These are phyloP conservation scores for Naso thynnoides DNA, from an alignment of 2,797 vertebrate genomes.

Conservation along the genomic window DNA sequence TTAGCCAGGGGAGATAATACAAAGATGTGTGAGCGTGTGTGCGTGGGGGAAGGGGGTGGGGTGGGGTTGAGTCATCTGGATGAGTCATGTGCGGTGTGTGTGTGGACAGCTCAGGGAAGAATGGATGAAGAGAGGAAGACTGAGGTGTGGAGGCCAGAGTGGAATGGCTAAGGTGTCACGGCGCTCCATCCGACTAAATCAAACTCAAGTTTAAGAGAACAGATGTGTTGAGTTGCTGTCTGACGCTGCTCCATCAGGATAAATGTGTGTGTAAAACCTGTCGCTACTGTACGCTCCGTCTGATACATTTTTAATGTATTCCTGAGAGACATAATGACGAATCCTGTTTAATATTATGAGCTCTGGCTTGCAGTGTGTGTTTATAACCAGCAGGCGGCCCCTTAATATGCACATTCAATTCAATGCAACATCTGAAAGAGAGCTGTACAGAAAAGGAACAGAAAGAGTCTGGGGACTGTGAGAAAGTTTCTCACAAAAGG, in stretches of 20 bases:
- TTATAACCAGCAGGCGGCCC: constrained; percentile 61
- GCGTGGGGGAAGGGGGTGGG: constrained; percentile 55
- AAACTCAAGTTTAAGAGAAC: constrained; percentile 20
- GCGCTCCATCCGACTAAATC: constrained; percentile 28
- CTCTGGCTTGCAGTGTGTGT: constrained; percentile 30
- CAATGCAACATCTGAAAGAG: constrained; percentile 32
- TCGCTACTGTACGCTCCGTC: constrained; percentile 19
- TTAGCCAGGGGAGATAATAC: constrained; percentile 84
- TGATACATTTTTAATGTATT: constrained; percentile 36
- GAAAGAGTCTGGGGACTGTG: constrained; percentile 35
- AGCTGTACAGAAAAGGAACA: constrained; percentile 23
- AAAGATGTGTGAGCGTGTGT: constrained; percentile 79
- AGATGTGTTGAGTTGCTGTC: constrained; percentile 19
- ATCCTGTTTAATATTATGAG: constrained; percentile 39
- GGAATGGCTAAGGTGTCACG: constrained; percentile 52
- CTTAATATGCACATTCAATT: constrained; percentile 41
- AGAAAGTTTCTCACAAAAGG: constrained; percentile 41
- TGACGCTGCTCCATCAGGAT: constrained; percentile 6
- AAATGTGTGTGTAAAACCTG: constrained; percentile 16
- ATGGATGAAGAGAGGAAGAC: constrained; percentile 65
- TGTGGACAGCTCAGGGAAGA: constrained; percentile 74
- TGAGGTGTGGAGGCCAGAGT: constrained; percentile 61
- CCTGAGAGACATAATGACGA: constrained; percentile 48
- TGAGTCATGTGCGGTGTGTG: constrained; percentile 86
- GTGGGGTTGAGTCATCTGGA: constrained; percentile 84